Base-by-base conservation (phyloP, 1,140 invertebrate genomes). In the Bathynomus jamesi region DNA sequence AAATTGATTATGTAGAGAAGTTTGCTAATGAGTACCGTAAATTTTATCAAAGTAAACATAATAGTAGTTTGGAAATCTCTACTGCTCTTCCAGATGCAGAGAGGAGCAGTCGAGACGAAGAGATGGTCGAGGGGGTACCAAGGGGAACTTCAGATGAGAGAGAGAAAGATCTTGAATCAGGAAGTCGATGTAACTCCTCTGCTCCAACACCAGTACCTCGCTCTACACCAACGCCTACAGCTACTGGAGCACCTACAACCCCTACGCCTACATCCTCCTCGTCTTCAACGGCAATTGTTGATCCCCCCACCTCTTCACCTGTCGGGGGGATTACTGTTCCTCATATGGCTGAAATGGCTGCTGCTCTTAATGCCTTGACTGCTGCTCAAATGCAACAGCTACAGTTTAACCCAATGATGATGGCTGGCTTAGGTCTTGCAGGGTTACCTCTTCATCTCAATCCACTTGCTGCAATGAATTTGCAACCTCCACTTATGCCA, bases 401-500 rank as follows among this genome's bases (percentile, higher is more conserved):
- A 78, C 83, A 91, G n/a, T 86, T 91, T 76, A 90, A 91, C 81
- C 89, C 89, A n/a, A 88, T 91, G 80, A 81, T 85, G 85, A 90
- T 91, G 89, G 87, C 87, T 86, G 88, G 86, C 85, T 30, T 74
- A 31, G 76, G 76, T 11, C 29, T 77, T 61, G 76, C 76, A 27
- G 76, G 76, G 7, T 25, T 77, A 25, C 76, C 76, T 40, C 70
- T 77, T 4, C 76, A 78, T 21, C 77, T 79, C 65, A 80, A 80
- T 60, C 80, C 91, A 28, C 82, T 93, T 74, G 91, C 91, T 0
- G 91, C 91, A 0, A 93, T 93, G 91, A 93, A 93, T 81, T 82
- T 94, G 11, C 91, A 92, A 81, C 91, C 91, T 11, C 91, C 91
- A 0, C 81, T 95, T 61, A 91, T 95, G 71, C 92, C 93, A 1